Evolutionary conservation across 1,140 invertebrate species (phyloP).

Genomic region (Lucilia cuprina): DNA sequence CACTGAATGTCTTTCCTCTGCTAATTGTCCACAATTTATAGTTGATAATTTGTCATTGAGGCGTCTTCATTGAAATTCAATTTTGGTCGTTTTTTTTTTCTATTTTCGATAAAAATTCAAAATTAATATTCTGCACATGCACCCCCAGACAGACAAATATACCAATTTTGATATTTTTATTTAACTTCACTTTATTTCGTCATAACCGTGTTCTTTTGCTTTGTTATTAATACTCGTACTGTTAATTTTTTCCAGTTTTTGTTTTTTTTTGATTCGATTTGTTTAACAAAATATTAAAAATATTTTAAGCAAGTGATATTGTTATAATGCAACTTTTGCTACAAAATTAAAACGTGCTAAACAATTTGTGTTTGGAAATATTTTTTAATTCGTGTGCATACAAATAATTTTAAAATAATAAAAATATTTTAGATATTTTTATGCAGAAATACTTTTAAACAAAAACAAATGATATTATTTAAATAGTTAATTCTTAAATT

Average conservation of each 20-base stretch:
- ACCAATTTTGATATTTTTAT: neutral
- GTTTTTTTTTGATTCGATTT: neutral
- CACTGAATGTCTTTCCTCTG: slow-evolving; percentile 36
- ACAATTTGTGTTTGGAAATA: neutral
- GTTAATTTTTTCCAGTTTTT: neutral
- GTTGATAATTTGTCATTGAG: slow-evolving; percentile 35
- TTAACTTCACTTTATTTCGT: neutral
- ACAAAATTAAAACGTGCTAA: neutral
- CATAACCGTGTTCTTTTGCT: too few species aligned
- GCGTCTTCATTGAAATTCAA: slow-evolving; percentile 38
- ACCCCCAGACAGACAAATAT: neutral
- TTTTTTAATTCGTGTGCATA: neutral
- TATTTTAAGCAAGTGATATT: neutral
- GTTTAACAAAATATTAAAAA: neutral
- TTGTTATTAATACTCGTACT: neutral
- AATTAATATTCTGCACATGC: slow-evolving; percentile 10
- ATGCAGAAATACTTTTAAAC: too few species aligned
- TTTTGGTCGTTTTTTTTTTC: slow-evolving; percentile 26
- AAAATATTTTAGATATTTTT: too few species aligned
- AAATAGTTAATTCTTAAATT: too few species aligned
- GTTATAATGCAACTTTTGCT: neutral
- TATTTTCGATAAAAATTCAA: neutral
- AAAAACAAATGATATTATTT: too few species aligned
- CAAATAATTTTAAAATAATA: too few species aligned
- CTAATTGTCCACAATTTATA: slow-evolving; percentile 35